A percentile compares a stretch with the other conserved stretches of the same genome.
Evolutionary conservation across 2,888 invertebrate species (phyloP).

Genomic region (Danaus chrysippus): DNA sequence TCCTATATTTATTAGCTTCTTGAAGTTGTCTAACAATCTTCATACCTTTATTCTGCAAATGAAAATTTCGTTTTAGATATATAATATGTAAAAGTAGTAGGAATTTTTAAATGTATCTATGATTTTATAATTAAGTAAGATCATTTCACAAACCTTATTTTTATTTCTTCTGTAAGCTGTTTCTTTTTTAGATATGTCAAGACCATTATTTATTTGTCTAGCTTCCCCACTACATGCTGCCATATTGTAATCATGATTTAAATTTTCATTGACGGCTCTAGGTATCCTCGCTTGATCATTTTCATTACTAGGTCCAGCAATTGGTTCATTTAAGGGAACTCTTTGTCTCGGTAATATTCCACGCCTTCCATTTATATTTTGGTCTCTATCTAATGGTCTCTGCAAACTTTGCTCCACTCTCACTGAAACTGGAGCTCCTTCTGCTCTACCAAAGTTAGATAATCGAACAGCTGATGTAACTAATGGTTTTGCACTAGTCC

Average conservation of each 20-base stretch:
- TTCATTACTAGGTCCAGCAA: constrained; percentile 71
- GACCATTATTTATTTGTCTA: constrained; percentile 42
- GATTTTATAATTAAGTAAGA: background rate
- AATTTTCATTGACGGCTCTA: constrained; percentile 44
- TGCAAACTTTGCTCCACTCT: constrained; percentile 72
- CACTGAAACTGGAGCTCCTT: constrained; percentile 69
- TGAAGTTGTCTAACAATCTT: constrained; percentile 72
- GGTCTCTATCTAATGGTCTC: constrained; percentile 81
- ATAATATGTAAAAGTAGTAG: background rate
- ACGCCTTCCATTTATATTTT: constrained; percentile 85
- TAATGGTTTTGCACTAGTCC: constrained; percentile 74
- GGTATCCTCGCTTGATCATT: constrained; percentile 37
- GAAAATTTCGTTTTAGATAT: background rate
- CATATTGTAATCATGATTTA: constrained; percentile 38
- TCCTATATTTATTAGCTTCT: constrained; percentile 73
- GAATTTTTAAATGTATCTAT: background rate
- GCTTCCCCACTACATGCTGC: constrained; percentile 48
- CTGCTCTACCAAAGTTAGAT: constrained; percentile 59
- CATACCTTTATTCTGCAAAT: constrained; percentile 69
- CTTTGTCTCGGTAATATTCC: constrained; percentile 75
- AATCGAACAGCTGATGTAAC: constrained; percentile 78
- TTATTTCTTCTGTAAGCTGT: constrained; percentile 59
- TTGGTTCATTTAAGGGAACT: constrained; percentile 52
- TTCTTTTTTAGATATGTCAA: constrained; percentile 58
- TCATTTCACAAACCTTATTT: constrained; percentile 49